Percentiles rank a stretch among this genome's conserved stretches.
Conservation (phyloP, 2,113 vertebrate genomes). For the Manacus vitellinus region DNA sequence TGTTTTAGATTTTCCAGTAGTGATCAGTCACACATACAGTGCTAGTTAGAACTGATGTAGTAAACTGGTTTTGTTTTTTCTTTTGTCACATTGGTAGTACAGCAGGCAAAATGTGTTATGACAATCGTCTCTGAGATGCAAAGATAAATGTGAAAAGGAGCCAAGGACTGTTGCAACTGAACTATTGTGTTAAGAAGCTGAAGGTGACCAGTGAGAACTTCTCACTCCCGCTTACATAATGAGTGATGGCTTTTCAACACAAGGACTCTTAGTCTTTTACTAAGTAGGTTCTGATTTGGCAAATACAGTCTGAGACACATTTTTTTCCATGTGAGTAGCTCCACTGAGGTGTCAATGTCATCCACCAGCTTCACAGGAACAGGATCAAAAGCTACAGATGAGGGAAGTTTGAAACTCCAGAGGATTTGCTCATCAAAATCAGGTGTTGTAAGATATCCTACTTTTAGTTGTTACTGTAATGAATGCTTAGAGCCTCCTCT, state of each 20-base stretch:
- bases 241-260: background rate
- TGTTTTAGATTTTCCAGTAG: slow-evolving; percentile 73
- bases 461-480: background rate
- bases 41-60: slow-evolving; percentile 49
- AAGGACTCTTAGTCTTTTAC: background rate
- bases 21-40: slow-evolving; percentile 44
- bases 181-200: background rate
- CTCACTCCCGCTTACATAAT: background rate
- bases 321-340: background rate
- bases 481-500: background rate
- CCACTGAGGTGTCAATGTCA: background rate
- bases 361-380: background rate
- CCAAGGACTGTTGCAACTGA: background rate
- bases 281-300: background rate
- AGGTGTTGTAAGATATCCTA: background rate
- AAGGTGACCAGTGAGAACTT: background rate
- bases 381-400: background rate
- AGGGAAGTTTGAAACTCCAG: background rate
- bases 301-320: background rate
- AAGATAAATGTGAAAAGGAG: slow-evolving; percentile 34
- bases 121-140: slow-evolving; percentile 4
- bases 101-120: slow-evolving; percentile 55
- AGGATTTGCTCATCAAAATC: background rate
- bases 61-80: slow-evolving; percentile 58
- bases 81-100: slow-evolving; percentile 54